Percentiles rank a stretch among this genome's conserved stretches.
Evolutionary conservation across 2,888 invertebrate genomes (phyloP).

Genomic region (Machimus rusticus): DNA sequence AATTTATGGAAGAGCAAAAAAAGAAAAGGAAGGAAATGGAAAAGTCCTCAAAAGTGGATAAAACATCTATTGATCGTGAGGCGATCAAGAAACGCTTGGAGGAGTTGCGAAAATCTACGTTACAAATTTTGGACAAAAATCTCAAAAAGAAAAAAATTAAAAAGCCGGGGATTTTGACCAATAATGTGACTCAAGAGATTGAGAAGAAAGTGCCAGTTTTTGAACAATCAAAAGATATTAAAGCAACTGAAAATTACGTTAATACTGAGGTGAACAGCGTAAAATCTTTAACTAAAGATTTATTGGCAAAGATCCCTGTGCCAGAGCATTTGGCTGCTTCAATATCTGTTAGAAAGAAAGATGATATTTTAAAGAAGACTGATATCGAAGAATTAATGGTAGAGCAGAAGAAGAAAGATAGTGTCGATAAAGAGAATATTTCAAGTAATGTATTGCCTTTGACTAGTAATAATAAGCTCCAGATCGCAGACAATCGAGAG

Average conservation of each 20-base stretch:
- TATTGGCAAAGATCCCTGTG: not conserved
- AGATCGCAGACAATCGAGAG: not conserved
- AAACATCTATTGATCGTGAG: constrained; percentile 53
- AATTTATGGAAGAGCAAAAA: constrained; percentile 67
- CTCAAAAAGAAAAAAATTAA: constrained; percentile 53
- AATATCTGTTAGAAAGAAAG: not conserved
- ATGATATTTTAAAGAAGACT: not conserved
- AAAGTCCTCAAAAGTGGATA: not conserved
- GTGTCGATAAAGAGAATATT: not conserved
- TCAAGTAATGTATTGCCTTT: constrained; percentile 41
- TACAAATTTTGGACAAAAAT: constrained; percentile 63
- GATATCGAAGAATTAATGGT: constrained; percentile 22
- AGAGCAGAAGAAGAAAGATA: not conserved
- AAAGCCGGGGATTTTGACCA: not conserved
- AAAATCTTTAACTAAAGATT: not conserved
- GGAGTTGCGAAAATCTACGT: constrained; percentile 62
- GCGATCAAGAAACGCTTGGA: constrained; percentile 63
- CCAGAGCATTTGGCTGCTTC: not conserved
- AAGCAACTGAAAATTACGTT: not conserved
- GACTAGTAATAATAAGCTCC: not conserved
- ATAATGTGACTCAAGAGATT: not conserved
- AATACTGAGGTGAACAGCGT: not conserved
- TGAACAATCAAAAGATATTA: not conserved
- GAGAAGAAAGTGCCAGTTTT: not conserved
- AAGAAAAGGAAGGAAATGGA: constrained; percentile 60